Conservation (phyloP, 2,888 invertebrate species). For the Eilema depressum region DNA sequence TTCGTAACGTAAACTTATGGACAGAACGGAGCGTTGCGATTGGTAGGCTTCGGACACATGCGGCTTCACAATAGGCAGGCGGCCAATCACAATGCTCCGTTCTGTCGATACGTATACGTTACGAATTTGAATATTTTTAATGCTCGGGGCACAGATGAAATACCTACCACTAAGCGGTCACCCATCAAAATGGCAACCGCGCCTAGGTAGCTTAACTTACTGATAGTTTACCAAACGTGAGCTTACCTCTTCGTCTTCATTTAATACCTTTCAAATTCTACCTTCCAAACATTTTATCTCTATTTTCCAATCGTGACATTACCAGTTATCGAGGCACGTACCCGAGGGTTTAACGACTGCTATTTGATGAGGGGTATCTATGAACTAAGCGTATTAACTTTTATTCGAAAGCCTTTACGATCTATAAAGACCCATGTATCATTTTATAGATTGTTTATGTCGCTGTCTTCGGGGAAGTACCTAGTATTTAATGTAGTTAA, state of each 20-base stretch:
- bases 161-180: too few relatives aligned
- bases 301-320: neutral
- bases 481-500: neutral
- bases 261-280: neutral
- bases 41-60: too few relatives aligned
- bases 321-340: slow-evolving; percentile 1
- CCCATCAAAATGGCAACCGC: too few relatives aligned
- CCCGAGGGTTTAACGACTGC: slow-evolving; percentile 19
- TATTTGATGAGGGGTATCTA: slow-evolving; percentile 22
- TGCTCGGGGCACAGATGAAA: too few relatives aligned
- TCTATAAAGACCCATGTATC: slow-evolving; percentile 14
- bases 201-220: too few relatives aligned
- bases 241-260: neutral
- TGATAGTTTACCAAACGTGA: too few relatives aligned
- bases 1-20: too few relatives aligned
- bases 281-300: neutral
- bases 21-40: too few relatives aligned
- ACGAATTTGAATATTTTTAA: too few relatives aligned
- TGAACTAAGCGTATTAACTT: slow-evolving; percentile 23
- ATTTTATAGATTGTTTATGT: slow-evolving; percentile 15
- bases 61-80: too few relatives aligned
- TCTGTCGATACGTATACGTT: too few relatives aligned
- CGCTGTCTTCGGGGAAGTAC: neutral
- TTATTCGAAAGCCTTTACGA: slow-evolving; percentile 24
- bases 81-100: too few relatives aligned